Evolutionary conservation across 2,113 vertebrate genomes (phyloP).

Genomic region (human (Homo sapiens)): DNA sequence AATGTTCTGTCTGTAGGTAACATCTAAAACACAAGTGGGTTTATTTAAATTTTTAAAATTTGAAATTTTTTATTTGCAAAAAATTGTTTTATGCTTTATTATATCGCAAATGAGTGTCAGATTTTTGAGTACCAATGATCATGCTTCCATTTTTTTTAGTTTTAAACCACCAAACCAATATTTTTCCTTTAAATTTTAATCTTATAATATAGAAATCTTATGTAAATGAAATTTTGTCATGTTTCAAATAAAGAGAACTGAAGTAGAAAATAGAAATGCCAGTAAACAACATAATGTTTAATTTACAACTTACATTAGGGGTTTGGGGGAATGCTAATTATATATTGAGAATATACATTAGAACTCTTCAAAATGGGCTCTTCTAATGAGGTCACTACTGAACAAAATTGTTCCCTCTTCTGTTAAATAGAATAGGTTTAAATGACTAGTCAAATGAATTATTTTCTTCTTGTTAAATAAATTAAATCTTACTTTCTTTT

Average conservation of each 20-base stretch:
- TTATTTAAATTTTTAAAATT: slow-evolving; percentile 16
- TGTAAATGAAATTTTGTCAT: slow-evolving; percentile 35
- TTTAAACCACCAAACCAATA: slow-evolving; percentile 6
- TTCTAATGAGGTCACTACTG: not conserved
- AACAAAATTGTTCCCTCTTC: not conserved
- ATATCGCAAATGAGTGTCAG: not conserved
- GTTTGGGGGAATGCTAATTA: not conserved
- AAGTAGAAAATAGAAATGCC: slow-evolving; percentile 46
- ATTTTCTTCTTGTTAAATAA: slow-evolving; percentile 30
- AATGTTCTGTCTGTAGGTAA: not conserved
- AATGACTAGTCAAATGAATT: slow-evolving; percentile 9
- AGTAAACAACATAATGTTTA: not conserved
- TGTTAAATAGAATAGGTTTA: not conserved
- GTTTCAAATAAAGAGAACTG: slow-evolving; percentile 43
- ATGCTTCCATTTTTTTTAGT: slow-evolving; percentile 28
- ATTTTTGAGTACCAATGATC: slow-evolving; percentile 9
- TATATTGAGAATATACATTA: not conserved
- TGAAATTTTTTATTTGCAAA: slow-evolving; percentile 4
- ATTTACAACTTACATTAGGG: not conserved
- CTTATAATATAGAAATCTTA: slow-evolving; percentile 30
- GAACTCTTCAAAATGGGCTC: slow-evolving; percentile 3
- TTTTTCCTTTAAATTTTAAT: slow-evolving; percentile 57
- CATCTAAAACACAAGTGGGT: not conserved
- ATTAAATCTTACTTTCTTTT: slow-evolving; percentile 25
- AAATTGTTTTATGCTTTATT: slow-evolving; percentile 3